A percentile compares a stretch with the other conserved stretches of the same genome.
Conservation (phyloP, 2,888 invertebrate genomes). For the Cryptocephalus primarius region DNA sequence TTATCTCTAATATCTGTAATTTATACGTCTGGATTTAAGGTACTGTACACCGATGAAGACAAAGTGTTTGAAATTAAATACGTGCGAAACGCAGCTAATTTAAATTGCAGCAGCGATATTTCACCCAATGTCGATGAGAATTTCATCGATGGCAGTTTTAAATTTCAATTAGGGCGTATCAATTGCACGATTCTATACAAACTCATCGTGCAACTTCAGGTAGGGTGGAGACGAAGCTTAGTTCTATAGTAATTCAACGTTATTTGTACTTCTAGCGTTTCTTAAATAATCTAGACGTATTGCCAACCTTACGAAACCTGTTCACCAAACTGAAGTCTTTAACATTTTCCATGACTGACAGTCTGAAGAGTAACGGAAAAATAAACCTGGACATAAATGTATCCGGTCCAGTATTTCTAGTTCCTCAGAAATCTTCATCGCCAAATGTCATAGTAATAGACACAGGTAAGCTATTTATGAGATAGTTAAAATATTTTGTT, state of each 20-base stretch:
- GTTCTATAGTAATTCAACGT: neutral
- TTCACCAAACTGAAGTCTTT: conserved; percentile 14
- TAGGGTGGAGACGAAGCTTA: conserved; percentile 23
- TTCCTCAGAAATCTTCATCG: conserved; percentile 71
- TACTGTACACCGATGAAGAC: conserved; percentile 68
- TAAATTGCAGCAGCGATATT: conserved; percentile 42
- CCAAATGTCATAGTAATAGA: conserved; percentile 68
- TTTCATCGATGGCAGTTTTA: conserved; percentile 59
- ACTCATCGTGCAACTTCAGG: conserved; percentile 54
- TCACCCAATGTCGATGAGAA: conserved; percentile 39
- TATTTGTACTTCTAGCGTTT: conserved; percentile 26
- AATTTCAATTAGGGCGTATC: conserved; percentile 57
- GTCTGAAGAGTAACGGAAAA: conserved; percentile 30
- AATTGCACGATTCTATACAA: conserved; percentile 60
- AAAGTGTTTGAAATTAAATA: conserved; percentile 71
- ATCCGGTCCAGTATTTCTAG: conserved; percentile 61
- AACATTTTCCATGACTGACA: conserved; percentile 27
- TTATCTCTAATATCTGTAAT: no score
- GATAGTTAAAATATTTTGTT: no score
- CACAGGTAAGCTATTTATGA: conserved; percentile 40
- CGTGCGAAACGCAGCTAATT: conserved; percentile 53
- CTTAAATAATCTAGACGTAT: conserved; percentile 30
- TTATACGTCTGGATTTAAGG: no score
- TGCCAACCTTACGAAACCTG: conserved; percentile 23
- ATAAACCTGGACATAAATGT: conserved; percentile 33